phyloP scores from a whole-genome alignment of 30 jellyfish, hydroid and myxozoan genomes.

The Mastigias papua region DNA sequence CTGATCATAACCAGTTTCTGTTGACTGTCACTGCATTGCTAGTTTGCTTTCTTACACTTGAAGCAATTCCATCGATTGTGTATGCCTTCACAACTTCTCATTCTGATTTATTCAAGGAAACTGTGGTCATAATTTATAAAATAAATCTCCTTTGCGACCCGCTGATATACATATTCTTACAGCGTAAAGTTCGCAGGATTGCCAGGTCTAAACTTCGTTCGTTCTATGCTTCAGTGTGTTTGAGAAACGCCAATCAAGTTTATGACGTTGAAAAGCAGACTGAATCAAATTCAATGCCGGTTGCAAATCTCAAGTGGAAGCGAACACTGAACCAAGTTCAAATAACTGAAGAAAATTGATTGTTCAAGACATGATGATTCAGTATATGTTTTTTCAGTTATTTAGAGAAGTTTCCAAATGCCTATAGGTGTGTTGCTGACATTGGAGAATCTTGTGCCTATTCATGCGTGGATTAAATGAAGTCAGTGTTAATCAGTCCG shows the following conservation, averaged over 20 bases:
- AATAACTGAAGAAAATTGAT: no score
- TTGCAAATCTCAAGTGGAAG: background rate
- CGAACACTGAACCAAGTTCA: no score
- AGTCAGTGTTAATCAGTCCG: no score
- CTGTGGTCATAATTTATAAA: background rate
- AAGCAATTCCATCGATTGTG: constrained; percentile 6
- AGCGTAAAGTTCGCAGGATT: constrained; percentile 16
- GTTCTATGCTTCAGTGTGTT: background rate
- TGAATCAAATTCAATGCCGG: background rate
- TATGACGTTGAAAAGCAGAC: background rate
- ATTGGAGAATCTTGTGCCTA: no score
- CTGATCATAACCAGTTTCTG: constrained; percentile 12
- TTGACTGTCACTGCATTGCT: constrained; percentile 28
- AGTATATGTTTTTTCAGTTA: no score
- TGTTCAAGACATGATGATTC: no score
- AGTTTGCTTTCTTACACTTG: constrained; percentile 16
- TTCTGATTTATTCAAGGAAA: background rate
- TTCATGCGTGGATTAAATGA: no score
- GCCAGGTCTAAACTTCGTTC: background rate
- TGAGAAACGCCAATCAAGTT: background rate
- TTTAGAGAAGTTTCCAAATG: no score
- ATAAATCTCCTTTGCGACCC: constrained; percentile 40
- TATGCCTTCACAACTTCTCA: background rate
- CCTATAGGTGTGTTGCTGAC: no score
- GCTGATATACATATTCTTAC: constrained; percentile 16